A percentile compares a stretch with the other conserved stretches of the same genome.
Conservation (phyloP, 2,888 invertebrate genomes). For the Acronicta aceris region DNA sequence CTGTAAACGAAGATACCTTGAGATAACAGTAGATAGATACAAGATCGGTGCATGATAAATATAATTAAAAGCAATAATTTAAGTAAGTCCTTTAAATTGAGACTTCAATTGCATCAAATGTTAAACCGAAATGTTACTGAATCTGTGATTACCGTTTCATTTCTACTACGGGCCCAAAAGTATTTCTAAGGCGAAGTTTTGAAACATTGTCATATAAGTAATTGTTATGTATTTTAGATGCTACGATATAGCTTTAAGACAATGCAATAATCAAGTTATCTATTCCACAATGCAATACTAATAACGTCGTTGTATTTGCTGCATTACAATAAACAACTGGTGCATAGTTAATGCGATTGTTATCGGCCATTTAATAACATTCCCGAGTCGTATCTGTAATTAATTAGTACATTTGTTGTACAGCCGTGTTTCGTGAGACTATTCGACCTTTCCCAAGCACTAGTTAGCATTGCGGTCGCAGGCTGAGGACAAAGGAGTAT, state of each 20-base stretch:
- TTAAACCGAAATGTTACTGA: too few relatives aligned
- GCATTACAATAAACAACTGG: slow-evolving; percentile 17
- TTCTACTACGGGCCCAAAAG: too few relatives aligned
- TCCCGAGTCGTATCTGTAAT: slow-evolving; percentile 38
- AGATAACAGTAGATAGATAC: neutral
- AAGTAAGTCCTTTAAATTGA: too few relatives aligned
- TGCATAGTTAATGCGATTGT: slow-evolving; percentile 22
- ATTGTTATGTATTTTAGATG: neutral
- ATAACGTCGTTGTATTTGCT: neutral
- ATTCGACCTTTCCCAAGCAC: slow-evolving; percentile 44
- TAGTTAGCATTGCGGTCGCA: slow-evolving; percentile 48
- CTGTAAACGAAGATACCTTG: neutral
- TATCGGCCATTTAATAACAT: slow-evolving; percentile 28
- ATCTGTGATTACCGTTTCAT: too few relatives aligned
- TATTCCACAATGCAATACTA: neutral
- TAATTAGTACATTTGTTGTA: slow-evolving; percentile 43
- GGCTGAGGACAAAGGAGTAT: slow-evolving; percentile 39
- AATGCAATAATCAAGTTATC: neutral
- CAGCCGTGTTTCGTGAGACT: slow-evolving; percentile 47
- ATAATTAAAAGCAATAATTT: neutral
- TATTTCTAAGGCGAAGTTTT: too few relatives aligned
- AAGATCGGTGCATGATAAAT: neutral
- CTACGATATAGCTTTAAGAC: neutral
- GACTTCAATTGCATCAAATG: too few relatives aligned
- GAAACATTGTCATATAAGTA: too few relatives aligned